Conservation (phyloP, 2,113 vertebrate species). For the Carettochelys insculpta region DNA sequence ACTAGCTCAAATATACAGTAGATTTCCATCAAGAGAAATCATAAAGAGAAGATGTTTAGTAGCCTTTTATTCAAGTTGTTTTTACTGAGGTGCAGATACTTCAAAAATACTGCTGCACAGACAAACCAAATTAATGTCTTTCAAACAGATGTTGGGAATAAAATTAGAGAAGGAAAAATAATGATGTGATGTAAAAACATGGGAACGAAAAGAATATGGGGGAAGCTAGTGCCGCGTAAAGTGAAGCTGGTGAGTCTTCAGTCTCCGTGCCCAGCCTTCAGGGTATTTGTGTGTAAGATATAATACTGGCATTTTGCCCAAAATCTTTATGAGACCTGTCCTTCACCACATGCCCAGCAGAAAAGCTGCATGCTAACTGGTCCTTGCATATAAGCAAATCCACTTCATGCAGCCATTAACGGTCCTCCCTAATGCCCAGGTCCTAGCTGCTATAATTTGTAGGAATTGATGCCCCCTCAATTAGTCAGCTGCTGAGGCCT, state of each 20-base stretch:
- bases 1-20: too few species aligned
- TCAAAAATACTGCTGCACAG: background rate
- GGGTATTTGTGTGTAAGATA: background rate
- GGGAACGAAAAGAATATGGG: background rate
- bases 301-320: background rate
- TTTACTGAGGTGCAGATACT: background rate
- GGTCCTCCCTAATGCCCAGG: background rate
- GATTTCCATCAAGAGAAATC: too few species aligned
- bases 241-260: background rate
- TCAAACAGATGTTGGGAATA: background rate
- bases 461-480: background rate
- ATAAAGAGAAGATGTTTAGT: slow-evolving; percentile 27
- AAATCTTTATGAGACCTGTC: background rate
- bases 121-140: background rate
- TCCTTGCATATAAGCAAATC: background rate
- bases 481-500: background rate
- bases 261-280: background rate
- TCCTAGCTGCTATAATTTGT: background rate
- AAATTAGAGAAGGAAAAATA: background rate
- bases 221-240: background rate
- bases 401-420: background rate
- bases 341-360: background rate
- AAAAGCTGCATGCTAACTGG: background rate
- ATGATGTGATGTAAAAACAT: background rate
- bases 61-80: background rate